Percentiles rank a stretch among this genome's conserved stretches.
These are phyloP conservation scores for Lucinisca nassula DNA, from an alignment of 2,888 invertebrate species.

Conservation along the genomic window DNA sequence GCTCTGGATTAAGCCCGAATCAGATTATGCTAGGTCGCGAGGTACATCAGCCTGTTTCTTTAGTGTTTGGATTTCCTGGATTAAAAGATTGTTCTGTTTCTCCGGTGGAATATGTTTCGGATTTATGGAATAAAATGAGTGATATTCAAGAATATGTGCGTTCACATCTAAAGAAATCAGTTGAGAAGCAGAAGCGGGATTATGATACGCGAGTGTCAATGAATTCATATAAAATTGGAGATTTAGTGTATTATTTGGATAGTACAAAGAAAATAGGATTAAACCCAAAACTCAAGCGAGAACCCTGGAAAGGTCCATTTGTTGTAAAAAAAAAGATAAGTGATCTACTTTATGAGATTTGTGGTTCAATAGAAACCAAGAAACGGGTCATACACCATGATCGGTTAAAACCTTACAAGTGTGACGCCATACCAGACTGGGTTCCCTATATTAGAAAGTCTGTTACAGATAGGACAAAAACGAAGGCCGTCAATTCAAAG, in stretches of 20 bases:
- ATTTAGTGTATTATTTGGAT: not conserved
- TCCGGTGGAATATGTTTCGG: not conserved
- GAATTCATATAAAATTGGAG: not conserved
- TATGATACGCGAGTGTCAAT: not conserved
- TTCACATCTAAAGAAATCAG: not conserved
- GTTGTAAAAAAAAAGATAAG: too few relatives aligned
- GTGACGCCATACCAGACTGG: too few relatives aligned
- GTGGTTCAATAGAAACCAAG: too few relatives aligned
- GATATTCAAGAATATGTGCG: not conserved
- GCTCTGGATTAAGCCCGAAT: conserved; percentile 2
- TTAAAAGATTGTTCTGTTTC: not conserved
- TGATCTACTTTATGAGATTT: too few relatives aligned
- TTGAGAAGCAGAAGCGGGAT: not conserved
- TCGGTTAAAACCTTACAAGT: too few relatives aligned
- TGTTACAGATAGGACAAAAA: too few relatives aligned
- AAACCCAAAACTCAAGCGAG: too few relatives aligned
- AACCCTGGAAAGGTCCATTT: too few relatives aligned
- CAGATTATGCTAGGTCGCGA: not conserved
- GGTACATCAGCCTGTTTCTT: not conserved
- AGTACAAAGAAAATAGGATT: not conserved
- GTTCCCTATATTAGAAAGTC: too few relatives aligned
- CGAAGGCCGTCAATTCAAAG: too few relatives aligned
- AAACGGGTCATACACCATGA: too few relatives aligned
- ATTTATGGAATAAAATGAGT: not conserved
- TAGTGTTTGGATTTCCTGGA: not conserved